Evolutionary conservation across 2,797 vertebrate species (phyloP).

Genomic region (Gallinago stenura): DNA sequence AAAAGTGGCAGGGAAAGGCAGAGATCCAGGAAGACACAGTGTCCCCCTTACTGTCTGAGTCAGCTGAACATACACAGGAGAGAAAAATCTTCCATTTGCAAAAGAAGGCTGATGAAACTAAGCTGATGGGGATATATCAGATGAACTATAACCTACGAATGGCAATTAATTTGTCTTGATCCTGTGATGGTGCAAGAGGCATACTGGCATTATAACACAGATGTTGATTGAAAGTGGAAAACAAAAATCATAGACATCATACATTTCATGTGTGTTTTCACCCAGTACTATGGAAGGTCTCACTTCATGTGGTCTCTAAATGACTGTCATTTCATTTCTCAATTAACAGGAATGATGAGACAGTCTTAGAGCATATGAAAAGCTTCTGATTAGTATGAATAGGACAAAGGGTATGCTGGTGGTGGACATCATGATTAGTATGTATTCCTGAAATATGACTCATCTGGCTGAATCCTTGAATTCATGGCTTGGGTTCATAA

Average conservation of each 20-base stretch:
- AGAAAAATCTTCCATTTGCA: background rate
- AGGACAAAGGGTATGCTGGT: rapidly evolving
- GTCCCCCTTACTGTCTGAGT: background rate
- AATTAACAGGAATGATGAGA: background rate
- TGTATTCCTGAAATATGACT: background rate
- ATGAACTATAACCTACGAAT: background rate
- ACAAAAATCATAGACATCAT: background rate
- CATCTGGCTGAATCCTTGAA: background rate
- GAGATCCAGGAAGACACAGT: rapidly evolving
- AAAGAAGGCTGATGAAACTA: background rate
- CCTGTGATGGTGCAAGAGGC: background rate
- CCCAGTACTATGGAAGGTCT: background rate
- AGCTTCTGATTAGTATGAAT: background rate
- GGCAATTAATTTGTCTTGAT: background rate
- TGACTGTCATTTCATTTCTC: background rate
- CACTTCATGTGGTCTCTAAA: background rate
- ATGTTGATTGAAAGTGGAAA: background rate
- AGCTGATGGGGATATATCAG: background rate
- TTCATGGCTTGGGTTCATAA: background rate
- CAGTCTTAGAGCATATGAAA: background rate
- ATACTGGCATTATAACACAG: background rate
- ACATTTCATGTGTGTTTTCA: background rate
- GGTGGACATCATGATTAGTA: background rate
- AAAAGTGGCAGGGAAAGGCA: rapidly evolving
- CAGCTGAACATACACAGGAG: background rate